A percentile compares a stretch with the other conserved stretches of the same genome.
Conservation (phyloP, 2,888 invertebrate species). For the Rhaphigaster nebulosa region DNA sequence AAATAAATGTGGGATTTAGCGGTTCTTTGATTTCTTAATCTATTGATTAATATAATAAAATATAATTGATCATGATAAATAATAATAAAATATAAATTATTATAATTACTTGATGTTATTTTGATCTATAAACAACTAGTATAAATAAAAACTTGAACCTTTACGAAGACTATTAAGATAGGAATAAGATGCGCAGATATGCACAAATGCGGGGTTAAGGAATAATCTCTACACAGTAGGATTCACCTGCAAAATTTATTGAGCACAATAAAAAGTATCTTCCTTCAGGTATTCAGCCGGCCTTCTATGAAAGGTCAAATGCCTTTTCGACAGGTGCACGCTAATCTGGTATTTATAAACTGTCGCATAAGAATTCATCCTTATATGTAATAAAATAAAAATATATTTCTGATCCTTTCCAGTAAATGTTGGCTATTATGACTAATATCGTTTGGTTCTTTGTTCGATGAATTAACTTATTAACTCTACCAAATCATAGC, state of each 20-base stretch:
- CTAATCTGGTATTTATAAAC: background rate
- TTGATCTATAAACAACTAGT: background rate
- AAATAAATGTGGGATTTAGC: too few species aligned
- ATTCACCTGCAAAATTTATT: slow-evolving; percentile 27
- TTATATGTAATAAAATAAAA: too few species aligned
- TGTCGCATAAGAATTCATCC: background rate
- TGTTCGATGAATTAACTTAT: too few species aligned
- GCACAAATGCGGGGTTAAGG: background rate
- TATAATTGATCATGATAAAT: too few species aligned
- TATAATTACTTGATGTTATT: background rate
- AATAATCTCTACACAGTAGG: background rate
- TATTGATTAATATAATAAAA: too few species aligned
- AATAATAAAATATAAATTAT: too few species aligned
- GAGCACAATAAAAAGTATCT: background rate
- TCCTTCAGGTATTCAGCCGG: background rate
- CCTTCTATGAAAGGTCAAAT: background rate
- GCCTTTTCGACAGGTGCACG: background rate
- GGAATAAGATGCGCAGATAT: background rate
- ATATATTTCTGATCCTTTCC: too few species aligned
- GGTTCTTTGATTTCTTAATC: too few species aligned
- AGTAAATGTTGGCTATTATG: too few species aligned
- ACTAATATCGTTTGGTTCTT: too few species aligned
- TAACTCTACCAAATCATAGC: too few species aligned
- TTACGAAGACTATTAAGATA: background rate
- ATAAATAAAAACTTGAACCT: background rate